Base-by-base conservation (phyloP, 2,888 invertebrate genomes). In the Xanthia togata region DNA sequence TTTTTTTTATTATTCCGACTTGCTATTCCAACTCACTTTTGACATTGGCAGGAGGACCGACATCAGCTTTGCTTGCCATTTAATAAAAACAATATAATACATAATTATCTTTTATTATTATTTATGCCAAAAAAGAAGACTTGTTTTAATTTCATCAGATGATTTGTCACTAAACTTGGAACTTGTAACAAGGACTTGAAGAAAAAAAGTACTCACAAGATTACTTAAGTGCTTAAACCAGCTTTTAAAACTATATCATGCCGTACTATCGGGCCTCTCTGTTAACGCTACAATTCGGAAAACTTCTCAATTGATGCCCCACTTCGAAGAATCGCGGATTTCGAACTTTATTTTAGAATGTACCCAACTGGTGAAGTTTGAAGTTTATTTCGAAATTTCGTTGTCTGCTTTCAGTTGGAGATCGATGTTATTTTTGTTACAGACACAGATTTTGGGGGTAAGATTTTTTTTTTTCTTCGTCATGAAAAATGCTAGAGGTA, bases 251-350 rank as follows among this genome's bases (percentile, higher is more conserved):
- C 62, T 81, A 76, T n/a, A 38, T 60, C 12, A 71, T 4, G 41
- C n/a, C n/a, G 57, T 63, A 57, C 59, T 77, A 65, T 53, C 53
- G 31, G 12, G 59, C 68, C 74, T 75, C 68, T 73, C 60, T 26
- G 44, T 65, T 76, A 76, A 76, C 76, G 75, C 72, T 63, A 64
- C 78, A 74, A 79, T 80, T 83, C 80, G 65, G 71, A 62, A 85
- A 86, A 85, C 84, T 85, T 80, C 60, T 64, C 75, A 80, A 86
- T 76, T 82, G 86, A 85, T 85, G 83, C 85, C 44, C 79, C 73
- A 83, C 79, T 79, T 76, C 59, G 68, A 63, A 68, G 73, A 57
- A 72, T 73, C 63, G 82, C n/a, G 81, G 70, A 76, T 79, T 65
- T 68, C 63, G 9, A 82, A 84, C 65, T 88, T 79, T 81, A 79